Base-by-base conservation (phyloP, 2,113 vertebrate species). In the Numenius arquata region DNA sequence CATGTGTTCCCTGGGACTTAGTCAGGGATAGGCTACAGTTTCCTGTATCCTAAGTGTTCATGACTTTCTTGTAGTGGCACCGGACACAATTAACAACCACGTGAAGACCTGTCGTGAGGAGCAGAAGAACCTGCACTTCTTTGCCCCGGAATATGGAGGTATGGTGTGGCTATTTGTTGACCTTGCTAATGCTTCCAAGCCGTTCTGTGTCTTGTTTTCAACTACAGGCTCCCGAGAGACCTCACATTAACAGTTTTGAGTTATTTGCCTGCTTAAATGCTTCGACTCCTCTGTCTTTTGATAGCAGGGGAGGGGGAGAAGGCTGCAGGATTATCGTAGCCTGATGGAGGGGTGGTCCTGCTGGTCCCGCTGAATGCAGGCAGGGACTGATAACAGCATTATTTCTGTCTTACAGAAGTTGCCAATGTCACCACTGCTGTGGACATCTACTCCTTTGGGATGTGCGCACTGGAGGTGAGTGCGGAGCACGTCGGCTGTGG, bases 31-130 rank as follows among this genome's bases (percentile, higher is more conserved):
- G 89, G 79, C 63, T 95, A 9, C n/a, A 40, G 50, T 45, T 96
- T 82, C 19, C 36, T 58, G 18, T 21, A 29, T 72, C 45, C 88
- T 91, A 4, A 97, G 11, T 22, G 21, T 43, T 79, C 16, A 2
- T 90, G 56, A 61, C 85, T 98, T 91, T 97, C 62, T 96, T 93
- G 72, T 76, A 99, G 99, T 99, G 97, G 99, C 99, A 66, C 99
- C 99, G 1, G 99, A 99, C 97, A 99, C 99, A 15, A 99, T 99
- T 95, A 99, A 99, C 97, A 99, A 99, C 96, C 99, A 99, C 0
- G 99, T 99, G 96, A 99, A 99, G 98, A 99, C 99, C 11, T 99
- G 99, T 94, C 98, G 99, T 34, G 99, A 99, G 96, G 99, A 99
- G 90, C 99, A 99, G 98, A 99, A 99, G 98, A 99, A 99, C 96